These are phyloP conservation scores for Nasonia oneida DNA, from an alignment of 2,888 invertebrate genomes.

Conservation along the genomic window DNA sequence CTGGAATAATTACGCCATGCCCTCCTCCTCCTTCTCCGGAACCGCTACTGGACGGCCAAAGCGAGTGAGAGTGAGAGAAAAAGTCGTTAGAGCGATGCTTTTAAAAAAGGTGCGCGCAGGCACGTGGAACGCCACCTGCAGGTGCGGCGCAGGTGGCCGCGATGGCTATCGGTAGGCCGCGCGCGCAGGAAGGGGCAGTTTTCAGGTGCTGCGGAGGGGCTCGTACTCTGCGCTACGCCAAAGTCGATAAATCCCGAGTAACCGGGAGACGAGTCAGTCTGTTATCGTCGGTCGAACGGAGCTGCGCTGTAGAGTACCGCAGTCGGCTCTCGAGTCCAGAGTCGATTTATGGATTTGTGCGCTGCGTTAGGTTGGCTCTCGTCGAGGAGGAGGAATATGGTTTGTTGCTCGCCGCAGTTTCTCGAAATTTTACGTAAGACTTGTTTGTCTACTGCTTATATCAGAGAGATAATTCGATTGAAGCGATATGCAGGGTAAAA, in stretches of 20 bases:
- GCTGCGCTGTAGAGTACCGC: background rate
- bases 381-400: background rate
- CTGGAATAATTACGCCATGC: background rate
- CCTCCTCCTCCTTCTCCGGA: background rate
- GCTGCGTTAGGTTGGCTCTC: background rate
- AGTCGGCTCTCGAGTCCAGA: background rate
- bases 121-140: conserved; percentile 56
- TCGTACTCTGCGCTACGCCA: background rate
- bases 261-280: background rate
- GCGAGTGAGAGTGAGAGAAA: background rate
- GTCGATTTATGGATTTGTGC: conserved; percentile 6
- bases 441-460: too few relatives aligned
- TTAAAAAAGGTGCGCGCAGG: conserved; percentile 40
- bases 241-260: conserved; percentile 40
- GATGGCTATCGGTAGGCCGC: background rate
- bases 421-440: too few relatives aligned
- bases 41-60: background rate
- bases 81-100: conserved; percentile 25
- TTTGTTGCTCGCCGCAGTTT: background rate
- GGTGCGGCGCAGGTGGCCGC: conserved; percentile 40
- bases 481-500: too few relatives aligned
- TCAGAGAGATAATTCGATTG: too few relatives aligned
- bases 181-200: conserved; percentile 33
- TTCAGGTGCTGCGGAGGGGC: background rate
- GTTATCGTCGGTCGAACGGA: conserved; percentile 49